Evolutionary conservation across 1,140 invertebrate genomes (phyloP), one percentile per base, ranked within the genome.

Genomic region (Heliconius melpomene): DNA sequence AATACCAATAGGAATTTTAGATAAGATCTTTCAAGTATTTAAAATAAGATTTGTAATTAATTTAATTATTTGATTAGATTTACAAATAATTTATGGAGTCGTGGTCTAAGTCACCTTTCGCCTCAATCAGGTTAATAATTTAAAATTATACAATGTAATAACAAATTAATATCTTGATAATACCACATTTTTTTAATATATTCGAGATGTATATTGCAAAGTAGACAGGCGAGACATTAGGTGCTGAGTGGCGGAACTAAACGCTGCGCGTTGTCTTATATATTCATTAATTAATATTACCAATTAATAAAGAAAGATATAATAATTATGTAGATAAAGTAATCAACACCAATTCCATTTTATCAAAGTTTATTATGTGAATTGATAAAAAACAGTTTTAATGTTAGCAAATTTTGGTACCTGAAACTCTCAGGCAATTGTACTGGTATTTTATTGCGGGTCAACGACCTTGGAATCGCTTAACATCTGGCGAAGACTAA

Each of bases 371-470:
- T 66, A 66, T 66, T 66, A 66, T 66, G 60, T 66, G 23, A 66
- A 9, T 66, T 26, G 26, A 66, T 16, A 29, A 66, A 66, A 66
- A 75, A 79, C 72, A 23, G 73, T 74, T 75, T 74, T 79, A 52
- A 66, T 57, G 72, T 79, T 82, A 77, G 46, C 81, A 18, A 82
- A 79, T 57, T 72, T 76, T 54, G 26, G 70, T 46, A 79, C 81
- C 57, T 79, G 78, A 79, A 71, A 66, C 20, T 32, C 26, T 79
- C 23, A 36, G 20, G 36, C 52, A 75, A 79, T 70, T 79, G 72
- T 73, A 73, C 73, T 79, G 72, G 36, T 79, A 78, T 81, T 79
- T 78, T 79, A 82, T 81, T 78, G 80, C 76, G 46, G 78, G 77
- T 82, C 81, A 82, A 79, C 72, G 81, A 82, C 74, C 81, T 79